Evolutionary conservation across 2,888 invertebrate species (phyloP).

Genomic region (Spodoptera exigua): DNA sequence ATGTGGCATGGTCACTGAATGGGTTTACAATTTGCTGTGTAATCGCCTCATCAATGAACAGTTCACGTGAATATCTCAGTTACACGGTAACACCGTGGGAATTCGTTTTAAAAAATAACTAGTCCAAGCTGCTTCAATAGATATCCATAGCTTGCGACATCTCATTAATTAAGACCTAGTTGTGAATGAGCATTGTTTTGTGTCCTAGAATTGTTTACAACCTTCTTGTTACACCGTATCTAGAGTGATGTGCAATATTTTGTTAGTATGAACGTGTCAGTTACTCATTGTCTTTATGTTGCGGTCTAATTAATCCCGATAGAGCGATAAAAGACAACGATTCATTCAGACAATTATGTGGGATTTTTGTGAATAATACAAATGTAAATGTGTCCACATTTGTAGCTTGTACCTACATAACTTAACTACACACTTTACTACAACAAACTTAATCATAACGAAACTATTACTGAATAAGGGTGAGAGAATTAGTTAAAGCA

Average conservation of each 20-base stretch:
- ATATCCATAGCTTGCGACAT: conserved; percentile 57
- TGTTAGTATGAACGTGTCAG: conserved; percentile 51
- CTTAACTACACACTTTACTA: conserved; percentile 7
- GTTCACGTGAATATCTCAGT: conserved; percentile 32
- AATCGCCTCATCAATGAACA: conserved; percentile 55
- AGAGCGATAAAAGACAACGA: conserved; percentile 55
- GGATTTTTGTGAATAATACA: conserved; percentile 28
- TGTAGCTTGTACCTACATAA: conserved; percentile 3
- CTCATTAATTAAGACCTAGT: conserved; percentile 57
- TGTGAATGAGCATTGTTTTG: conserved; percentile 64
- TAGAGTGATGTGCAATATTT: conserved; percentile 59
- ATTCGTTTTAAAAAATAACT: conserved; percentile 46
- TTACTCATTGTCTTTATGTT: conserved; percentile 63
- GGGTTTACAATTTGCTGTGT: conserved; percentile 34
- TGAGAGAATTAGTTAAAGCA: no score
- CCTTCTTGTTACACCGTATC: conserved; percentile 47
- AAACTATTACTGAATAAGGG: no score
- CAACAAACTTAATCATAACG: conserved; percentile 6
- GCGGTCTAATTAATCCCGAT: conserved; percentile 66
- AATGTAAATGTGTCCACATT: conserved; percentile 36
- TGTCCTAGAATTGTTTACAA: conserved; percentile 58
- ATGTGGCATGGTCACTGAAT: conserved; percentile 28
- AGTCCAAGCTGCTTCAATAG: conserved; percentile 28
- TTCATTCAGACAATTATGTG: conserved; percentile 51
- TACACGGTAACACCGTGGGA: conserved; percentile 55